A percentile compares a stretch with the other conserved stretches of the same genome.
Evolutionary conservation across 2,113 vertebrate species (phyloP).

Genomic region (Bungarus multicinctus): DNA sequence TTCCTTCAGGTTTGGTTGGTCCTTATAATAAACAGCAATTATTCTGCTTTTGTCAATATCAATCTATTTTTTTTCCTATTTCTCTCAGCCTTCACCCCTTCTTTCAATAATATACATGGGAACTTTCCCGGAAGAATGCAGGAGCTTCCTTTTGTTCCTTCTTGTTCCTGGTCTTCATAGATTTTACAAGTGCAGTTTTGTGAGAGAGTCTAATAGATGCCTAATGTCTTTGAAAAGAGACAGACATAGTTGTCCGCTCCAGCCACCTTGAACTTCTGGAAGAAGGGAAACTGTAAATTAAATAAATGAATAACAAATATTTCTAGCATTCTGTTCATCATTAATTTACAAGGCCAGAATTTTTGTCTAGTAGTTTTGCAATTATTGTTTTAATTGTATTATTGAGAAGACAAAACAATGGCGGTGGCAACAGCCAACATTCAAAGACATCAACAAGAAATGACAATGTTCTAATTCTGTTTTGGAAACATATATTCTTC

Average conservation of each 20-base stretch:
- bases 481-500: not conserved
- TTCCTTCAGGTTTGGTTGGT: not conserved
- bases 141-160: not conserved
- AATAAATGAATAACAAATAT: not conserved
- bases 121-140: not conserved
- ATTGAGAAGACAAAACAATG: not conserved
- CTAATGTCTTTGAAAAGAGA: not conserved
- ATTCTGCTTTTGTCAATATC: not conserved
- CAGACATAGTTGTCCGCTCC: not conserved
- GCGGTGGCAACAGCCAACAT: not conserved
- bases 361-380: not conserved
- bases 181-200: not conserved
- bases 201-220: not conserved
- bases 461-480: not conserved
- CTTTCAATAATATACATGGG: not conserved
- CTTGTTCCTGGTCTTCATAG: not conserved
- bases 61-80: not conserved
- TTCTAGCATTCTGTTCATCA: not conserved
- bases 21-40: not conserved
- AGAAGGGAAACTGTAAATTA: not conserved
- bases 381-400: not conserved
- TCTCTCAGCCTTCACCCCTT: not conserved
- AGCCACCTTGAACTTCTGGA: not conserved
- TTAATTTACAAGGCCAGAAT: not conserved
- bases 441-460: not conserved